Conservation (phyloP, 1,140 invertebrate genomes). For the Paraescarpia echinospica region DNA sequence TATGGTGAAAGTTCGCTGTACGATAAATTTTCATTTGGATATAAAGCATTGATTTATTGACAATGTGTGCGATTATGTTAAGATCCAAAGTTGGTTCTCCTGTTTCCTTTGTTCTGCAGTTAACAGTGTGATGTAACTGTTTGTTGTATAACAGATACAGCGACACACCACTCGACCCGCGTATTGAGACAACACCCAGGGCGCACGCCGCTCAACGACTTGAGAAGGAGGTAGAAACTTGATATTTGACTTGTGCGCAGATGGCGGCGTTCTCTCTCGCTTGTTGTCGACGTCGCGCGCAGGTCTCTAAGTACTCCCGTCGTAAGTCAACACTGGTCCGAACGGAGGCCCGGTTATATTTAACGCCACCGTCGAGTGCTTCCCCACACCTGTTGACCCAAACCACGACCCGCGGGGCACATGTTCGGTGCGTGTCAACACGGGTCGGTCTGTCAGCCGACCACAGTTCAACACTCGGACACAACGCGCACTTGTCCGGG, state of each 20-base stretch:
- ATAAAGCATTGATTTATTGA: too few relatives aligned
- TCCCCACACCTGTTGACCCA: not conserved
- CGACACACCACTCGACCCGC: not conserved
- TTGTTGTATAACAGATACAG: not conserved
- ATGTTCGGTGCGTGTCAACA: not conserved
- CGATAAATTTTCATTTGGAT: too few relatives aligned
- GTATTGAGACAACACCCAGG: not conserved
- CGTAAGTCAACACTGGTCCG: not conserved
- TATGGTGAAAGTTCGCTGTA: too few relatives aligned
- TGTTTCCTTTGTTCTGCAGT: not conserved
- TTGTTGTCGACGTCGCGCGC: not conserved
- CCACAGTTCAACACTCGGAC: not conserved
- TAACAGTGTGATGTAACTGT: not conserved
- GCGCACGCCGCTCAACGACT: not conserved
- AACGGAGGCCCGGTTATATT: not conserved
- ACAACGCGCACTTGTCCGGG: not conserved
- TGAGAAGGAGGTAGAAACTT: not conserved
- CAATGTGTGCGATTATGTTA: not conserved
- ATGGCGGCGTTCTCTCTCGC: not conserved
- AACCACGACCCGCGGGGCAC: not conserved
- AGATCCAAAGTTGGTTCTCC: not conserved
- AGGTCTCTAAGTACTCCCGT: not conserved
- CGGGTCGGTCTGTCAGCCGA: not conserved
- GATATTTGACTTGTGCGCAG: not conserved
- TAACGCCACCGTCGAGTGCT: not conserved